Conservation (phyloP, 1,140 invertebrate species). For the Berghia stephanieae region DNA sequence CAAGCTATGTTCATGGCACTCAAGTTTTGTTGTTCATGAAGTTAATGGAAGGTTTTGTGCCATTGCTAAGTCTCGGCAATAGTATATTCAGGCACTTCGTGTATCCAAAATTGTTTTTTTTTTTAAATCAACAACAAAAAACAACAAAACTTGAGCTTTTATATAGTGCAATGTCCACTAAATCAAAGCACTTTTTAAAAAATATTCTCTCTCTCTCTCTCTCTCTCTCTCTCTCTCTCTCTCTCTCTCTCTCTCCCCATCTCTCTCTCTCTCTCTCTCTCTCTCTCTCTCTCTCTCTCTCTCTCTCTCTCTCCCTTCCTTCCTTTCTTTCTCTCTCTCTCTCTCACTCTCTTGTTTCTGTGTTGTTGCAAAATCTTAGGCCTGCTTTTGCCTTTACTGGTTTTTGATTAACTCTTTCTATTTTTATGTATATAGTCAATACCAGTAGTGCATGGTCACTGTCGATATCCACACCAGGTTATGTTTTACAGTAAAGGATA, state of each 20-base stretch:
- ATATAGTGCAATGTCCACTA: not conserved
- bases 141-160: too few species aligned
- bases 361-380: too few species aligned
- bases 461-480: not conserved
- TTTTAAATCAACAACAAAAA: too few species aligned
- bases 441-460: not conserved
- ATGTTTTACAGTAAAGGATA: not conserved
- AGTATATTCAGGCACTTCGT: too few species aligned
- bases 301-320: not conserved
- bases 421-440: not conserved
- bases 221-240: not conserved
- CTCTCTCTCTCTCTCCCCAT: not conserved
- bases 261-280: not conserved
- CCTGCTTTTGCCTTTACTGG: too few species aligned
- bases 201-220: not conserved
- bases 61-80: too few species aligned
- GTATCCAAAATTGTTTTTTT: too few species aligned
- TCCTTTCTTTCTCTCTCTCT: not conserved
- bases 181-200: not conserved
- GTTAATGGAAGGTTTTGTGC: too few species aligned
- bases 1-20: too few species aligned
- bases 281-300: not conserved
- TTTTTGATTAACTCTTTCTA: not conserved
- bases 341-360: not conserved
- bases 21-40: too few species aligned